These are phyloP conservation scores for Sphaerophoria rueppellii DNA, from an alignment of 2,888 invertebrate genomes.

Conservation along the genomic window DNA sequence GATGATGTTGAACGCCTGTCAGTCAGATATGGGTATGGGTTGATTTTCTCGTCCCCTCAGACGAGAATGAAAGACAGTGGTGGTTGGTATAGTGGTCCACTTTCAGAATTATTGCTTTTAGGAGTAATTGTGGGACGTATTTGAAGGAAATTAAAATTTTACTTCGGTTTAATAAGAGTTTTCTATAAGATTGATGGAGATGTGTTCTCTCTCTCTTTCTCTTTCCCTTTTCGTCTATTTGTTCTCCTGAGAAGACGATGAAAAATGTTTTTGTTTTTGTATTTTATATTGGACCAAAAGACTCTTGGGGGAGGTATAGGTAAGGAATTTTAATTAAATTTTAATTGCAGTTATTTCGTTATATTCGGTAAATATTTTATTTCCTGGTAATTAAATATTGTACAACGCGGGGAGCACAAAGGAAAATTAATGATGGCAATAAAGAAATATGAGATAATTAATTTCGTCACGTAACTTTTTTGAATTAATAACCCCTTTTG, in stretches of 20 bases:
- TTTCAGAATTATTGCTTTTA: constrained; percentile 62
- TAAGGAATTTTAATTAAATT: constrained; percentile 72
- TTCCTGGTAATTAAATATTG: constrained; percentile 56
- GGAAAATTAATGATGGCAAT: constrained; percentile 2
- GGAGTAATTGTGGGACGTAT: constrained; percentile 29
- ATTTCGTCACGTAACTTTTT: constrained; percentile 11
- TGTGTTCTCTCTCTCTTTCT: constrained; percentile 14
- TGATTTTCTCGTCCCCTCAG: not conserved
- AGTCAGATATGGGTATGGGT: constrained; percentile 1
- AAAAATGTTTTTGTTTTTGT: constrained; percentile 12
- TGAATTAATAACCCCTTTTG: not conserved
- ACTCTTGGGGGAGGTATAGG: not conserved
- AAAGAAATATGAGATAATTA: constrained; percentile 14
- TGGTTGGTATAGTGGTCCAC: constrained; percentile 29
- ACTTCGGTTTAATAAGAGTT: constrained; percentile 71
- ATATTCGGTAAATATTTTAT: constrained; percentile 64
- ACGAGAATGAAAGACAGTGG: not conserved
- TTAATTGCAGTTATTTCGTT: constrained; percentile 72
- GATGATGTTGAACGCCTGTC: constrained; percentile 17
- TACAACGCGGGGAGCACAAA: not conserved
- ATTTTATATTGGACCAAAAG: not conserved
- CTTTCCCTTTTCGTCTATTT: not conserved
- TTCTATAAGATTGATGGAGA: constrained; percentile 62
- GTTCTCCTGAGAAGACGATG: constrained; percentile 3
- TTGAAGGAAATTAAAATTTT: constrained; percentile 71